Percentiles rank a stretch among this genome's conserved stretches.
Evolutionary conservation across 2,888 invertebrate species (phyloP).

Genomic region (Listrodromus nycthemerus): DNA sequence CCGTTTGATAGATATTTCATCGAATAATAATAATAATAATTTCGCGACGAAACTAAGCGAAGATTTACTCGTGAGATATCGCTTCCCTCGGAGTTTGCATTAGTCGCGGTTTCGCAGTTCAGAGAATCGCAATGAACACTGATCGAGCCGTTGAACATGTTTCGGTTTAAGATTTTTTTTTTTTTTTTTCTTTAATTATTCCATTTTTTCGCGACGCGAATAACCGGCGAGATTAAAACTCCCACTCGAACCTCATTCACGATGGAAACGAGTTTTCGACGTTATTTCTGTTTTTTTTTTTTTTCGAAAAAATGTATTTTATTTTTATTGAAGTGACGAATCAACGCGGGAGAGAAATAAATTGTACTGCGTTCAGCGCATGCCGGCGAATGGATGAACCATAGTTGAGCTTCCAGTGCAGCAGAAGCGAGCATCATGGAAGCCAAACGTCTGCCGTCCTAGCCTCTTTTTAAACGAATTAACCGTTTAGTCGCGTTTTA

Average conservation of each 20-base stretch:
- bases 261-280: background rate
- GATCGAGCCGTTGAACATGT: conserved; percentile 41
- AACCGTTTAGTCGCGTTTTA: conserved; percentile 77
- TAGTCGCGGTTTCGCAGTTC: conserved; percentile 7
- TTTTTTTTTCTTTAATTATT: background rate
- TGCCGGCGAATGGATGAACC: conserved; percentile 37
- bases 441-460: conserved; percentile 63
- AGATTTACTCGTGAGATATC: background rate
- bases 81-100: conserved; percentile 10
- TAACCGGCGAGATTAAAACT: background rate
- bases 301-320: background rate
- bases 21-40: background rate
- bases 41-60: background rate
- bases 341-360: background rate
- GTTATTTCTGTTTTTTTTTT: background rate
- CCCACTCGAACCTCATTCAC: background rate
- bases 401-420: conserved; percentile 48
- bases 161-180: conserved; percentile 1
- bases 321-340: conserved; percentile 16
- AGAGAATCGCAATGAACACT: conserved; percentile 11
- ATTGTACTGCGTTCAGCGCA: conserved; percentile 23
- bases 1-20: background rate
- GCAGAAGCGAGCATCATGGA: conserved; percentile 51
- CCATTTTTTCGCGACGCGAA: conserved; percentile 34
- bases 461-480: conserved; percentile 80